phyloP scores from a whole-genome alignment of 2,888 invertebrate genomes.

The Mythimna loreyi region DNA sequence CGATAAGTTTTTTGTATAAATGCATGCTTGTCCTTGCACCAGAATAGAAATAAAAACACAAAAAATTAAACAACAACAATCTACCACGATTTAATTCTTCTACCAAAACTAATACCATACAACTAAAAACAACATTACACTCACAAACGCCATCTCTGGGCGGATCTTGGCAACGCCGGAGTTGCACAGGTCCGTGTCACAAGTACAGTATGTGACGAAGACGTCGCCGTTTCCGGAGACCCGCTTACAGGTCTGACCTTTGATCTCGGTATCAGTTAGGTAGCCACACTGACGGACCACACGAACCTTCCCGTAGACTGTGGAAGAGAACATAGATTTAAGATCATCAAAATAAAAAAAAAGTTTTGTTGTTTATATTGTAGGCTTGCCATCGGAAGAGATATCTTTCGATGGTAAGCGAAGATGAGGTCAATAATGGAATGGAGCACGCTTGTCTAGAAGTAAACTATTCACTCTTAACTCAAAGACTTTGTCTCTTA shows the following conservation, averaged over 20 bases:
- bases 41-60: background rate
- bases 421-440: no score
- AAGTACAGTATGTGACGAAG: constrained; percentile 94
- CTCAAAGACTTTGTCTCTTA: no score
- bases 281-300: constrained; percentile 96
- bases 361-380: no score
- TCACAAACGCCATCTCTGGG: constrained; percentile 67
- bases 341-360: no score
- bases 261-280: constrained; percentile 91
- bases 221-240: constrained; percentile 94
- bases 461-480: no score
- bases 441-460: no score
- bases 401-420: no score
- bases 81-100: constrained; percentile 30
- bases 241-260: constrained; percentile 91
- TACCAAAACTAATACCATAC: constrained; percentile 31
- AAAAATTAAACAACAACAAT: constrained; percentile 29
- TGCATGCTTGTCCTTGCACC: no score
- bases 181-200: constrained; percentile 95
- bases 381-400: no score
- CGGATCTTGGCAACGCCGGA: constrained; percentile 65
- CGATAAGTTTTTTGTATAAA: background rate
- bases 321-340: constrained; percentile 65
- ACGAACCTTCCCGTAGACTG: constrained; percentile 94
- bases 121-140: constrained; percentile 39